Evolutionary conservation across 1,140 invertebrate species (phyloP).

Genomic region (Charaxes varanes): DNA sequence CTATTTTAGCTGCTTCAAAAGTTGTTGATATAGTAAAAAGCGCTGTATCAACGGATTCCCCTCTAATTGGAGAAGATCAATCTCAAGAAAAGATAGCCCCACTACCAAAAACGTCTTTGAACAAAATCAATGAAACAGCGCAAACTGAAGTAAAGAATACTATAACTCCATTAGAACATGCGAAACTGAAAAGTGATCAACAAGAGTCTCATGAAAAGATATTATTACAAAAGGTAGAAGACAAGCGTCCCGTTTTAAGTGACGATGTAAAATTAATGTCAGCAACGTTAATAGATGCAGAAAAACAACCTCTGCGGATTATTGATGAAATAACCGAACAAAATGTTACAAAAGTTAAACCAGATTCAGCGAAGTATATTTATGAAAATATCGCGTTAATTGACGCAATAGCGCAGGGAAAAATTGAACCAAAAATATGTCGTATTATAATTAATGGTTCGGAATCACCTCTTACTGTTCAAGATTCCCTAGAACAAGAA

Average conservation of each 20-base stretch:
- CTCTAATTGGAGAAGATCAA: constrained; percentile 22
- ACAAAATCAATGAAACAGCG: too few species aligned
- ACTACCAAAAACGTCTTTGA: too few species aligned
- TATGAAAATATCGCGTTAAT: constrained; percentile 74
- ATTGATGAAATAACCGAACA: constrained; percentile 67
- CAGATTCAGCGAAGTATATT: constrained; percentile 34
- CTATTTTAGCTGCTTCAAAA: constrained; percentile 79
- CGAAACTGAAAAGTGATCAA: too few species aligned
- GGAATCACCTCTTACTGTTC: constrained; percentile 76
- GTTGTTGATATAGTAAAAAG: constrained; percentile 63
- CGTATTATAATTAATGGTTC: constrained; percentile 76
- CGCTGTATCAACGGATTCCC: constrained; percentile 73
- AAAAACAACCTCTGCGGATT: constrained; percentile 60
- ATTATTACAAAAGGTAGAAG: too few species aligned
- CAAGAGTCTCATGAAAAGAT: too few species aligned
- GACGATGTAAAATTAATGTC: constrained; percentile 44
- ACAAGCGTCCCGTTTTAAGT: not conserved
- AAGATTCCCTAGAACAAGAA: constrained; percentile 78
- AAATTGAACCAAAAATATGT: constrained; percentile 85
- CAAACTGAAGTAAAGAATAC: too few species aligned
- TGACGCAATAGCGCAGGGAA: constrained; percentile 83
- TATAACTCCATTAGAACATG: too few species aligned
- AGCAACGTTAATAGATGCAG: constrained; percentile 53
- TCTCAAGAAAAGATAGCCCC: too few species aligned
- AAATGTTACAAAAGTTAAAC: constrained; percentile 50